Percentiles rank a stretch among this genome's conserved stretches.
Evolutionary conservation across 37 sponge, comb jelly and placozoan species (phyloP).

Genomic region (Hexactinellida sp.): DNA sequence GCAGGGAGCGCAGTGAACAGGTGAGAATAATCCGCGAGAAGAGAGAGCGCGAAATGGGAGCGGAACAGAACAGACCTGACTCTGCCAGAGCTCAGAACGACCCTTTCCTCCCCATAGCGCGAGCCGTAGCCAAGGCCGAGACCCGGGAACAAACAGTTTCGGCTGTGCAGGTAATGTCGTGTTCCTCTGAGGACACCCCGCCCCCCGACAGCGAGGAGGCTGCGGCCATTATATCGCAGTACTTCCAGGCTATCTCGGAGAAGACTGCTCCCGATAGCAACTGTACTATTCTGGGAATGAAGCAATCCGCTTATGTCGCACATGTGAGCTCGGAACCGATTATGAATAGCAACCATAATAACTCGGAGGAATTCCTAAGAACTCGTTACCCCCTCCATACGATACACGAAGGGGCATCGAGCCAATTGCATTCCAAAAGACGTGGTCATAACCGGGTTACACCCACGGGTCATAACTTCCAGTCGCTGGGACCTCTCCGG

Average conservation of each 20-base stretch:
- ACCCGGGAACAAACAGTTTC: not conserved
- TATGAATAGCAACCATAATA: not conserved
- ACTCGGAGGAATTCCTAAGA: not conserved
- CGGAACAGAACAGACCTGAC: not conserved
- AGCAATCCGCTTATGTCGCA: not conserved
- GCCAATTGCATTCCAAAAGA: not conserved
- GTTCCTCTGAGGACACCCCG: not conserved
- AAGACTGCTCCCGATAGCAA: not conserved
- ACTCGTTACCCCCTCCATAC: not conserved
- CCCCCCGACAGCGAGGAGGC: conserved; percentile 2
- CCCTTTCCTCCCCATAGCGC: not conserved
- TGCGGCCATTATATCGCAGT: not conserved
- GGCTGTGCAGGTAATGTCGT: no score
- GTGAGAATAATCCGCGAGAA: not conserved
- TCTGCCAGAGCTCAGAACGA: not conserved
- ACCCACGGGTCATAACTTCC: not conserved
- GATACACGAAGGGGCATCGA: not conserved
- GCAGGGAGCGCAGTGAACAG: not conserved
- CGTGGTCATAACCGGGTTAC: not conserved
- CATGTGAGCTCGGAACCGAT: not conserved
- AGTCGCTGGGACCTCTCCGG: not conserved
- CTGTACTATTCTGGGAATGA: not conserved
- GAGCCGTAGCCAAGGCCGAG: not conserved
- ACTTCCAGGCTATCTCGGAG: not conserved
- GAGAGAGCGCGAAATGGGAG: not conserved